Conservation (phyloP, 1,140 invertebrate genomes). For the Melipona quadrifasciata region DNA sequence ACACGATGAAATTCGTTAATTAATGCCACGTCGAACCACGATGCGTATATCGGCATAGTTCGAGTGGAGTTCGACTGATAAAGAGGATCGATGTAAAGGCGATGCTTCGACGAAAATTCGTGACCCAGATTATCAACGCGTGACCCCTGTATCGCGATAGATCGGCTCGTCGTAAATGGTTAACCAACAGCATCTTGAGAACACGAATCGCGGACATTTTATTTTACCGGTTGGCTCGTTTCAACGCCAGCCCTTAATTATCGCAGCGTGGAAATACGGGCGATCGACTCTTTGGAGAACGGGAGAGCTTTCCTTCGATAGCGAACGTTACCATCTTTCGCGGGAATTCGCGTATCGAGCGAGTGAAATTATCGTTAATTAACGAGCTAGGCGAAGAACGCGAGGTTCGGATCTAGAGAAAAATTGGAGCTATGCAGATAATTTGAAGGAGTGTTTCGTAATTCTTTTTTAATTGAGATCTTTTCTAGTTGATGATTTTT, state of each 20-base stretch:
- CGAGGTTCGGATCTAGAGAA: background rate
- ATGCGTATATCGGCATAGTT: background rate
- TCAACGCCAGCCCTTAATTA: background rate
- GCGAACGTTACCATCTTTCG: background rate
- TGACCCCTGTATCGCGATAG: constrained; percentile 39
- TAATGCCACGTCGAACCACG: constrained; percentile 1
- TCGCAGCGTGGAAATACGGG: background rate
- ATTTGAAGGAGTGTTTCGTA: background rate
- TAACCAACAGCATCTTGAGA: constrained; percentile 32
- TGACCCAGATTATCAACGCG: constrained; percentile 60
- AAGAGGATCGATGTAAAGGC: constrained; percentile 34
- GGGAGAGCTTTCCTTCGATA: background rate
- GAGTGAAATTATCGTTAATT: background rate
- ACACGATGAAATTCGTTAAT: constrained; percentile 34
- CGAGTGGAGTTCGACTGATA: constrained; percentile 6
- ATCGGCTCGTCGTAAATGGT: constrained; percentile 5
- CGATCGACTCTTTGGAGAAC: background rate
- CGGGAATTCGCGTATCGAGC: background rate
- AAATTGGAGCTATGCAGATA: background rate
- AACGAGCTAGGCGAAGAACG: background rate
- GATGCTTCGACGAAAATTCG: constrained; percentile 51
- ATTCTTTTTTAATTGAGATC: background rate
- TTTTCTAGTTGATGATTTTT: background rate
- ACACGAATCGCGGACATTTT: background rate
- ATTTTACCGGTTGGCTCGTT: background rate